Base-by-base conservation (phyloP, 2,888 invertebrate species). In the Lepidocyrtinus sp. region DNA sequence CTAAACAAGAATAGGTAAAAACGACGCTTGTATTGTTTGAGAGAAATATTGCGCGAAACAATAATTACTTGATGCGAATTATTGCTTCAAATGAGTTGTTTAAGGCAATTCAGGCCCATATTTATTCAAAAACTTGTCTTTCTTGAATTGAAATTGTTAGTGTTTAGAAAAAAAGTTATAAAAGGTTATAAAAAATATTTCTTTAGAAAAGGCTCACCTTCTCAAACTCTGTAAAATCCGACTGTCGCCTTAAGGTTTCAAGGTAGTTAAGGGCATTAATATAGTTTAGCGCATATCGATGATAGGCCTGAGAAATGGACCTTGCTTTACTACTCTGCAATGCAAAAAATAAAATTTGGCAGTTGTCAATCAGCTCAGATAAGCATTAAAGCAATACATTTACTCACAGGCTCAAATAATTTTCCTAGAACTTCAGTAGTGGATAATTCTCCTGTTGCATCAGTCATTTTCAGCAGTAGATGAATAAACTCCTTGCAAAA, bases 261-360 rank as follows among this genome's bases (percentile, higher is more conserved):
- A 92, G 88, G 87, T 92, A 92, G 84, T 91, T 91, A 79, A 92
- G 89, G 12, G 91, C 90, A 88, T 91, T 90, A 87, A 91, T 91
- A 88, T 92, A 92, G 88, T 92, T 92, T 81, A 92, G 90, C 82
- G 92, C 92, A 87, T 92, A 92, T 15, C 91, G 90, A 87, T 92
- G 92, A 86, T 91, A 92, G 17, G 92, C 91, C 83, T 89, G 89
- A 27, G 89, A 89, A 75, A 89, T 88, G 17, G 89, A 89, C 26
- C 89, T 88, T 17, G 90, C 90, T 86, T 90, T 90, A 36, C 89
- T 88, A 86, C 90, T 90, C 89, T 90, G 87, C 69, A 72, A 46
- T 22, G 25, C 50, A 27, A n/a, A n/a, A n/a, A n/a, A n/a, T n/a
- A n/a, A n/a, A n/a, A n/a, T n/a, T n/a, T n/a, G 25, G n/a, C 5